These are phyloP conservation scores for Cyrtodaria siliqua DNA, from an alignment of 2,888 invertebrate genomes.

Conservation along the genomic window DNA sequence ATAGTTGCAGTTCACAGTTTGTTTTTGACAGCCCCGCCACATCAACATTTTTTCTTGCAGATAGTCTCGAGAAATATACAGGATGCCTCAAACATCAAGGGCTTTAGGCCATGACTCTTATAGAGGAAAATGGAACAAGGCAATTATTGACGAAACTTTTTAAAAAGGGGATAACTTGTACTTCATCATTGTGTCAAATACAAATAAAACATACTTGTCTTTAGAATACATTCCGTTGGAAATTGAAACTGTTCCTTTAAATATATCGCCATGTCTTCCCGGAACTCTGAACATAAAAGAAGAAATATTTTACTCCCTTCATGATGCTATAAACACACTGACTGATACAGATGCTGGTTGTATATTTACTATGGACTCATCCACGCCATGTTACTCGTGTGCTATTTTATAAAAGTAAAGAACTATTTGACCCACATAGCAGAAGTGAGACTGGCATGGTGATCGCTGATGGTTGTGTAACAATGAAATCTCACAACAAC, in stretches of 20 bases:
- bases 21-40: no score
- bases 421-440: background rate
- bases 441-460: background rate
- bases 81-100: slow-evolving; percentile 8
- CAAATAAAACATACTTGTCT: slow-evolving; percentile 16
- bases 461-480: background rate
- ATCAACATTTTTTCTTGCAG: no score
- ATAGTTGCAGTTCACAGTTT: no score
- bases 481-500: no score
- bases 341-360: background rate
- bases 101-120: slow-evolving; percentile 8
- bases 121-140: slow-evolving; percentile 19
- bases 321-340: no score
- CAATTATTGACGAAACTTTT: no score
- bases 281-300: slow-evolving; percentile 6
- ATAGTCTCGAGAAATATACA: no score
- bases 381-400: background rate
- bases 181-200: no score
- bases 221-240: no score
- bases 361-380: background rate
- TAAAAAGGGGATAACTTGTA: no score
- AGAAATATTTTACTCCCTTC: background rate
- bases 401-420: background rate
- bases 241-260: background rate
- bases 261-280: background rate